phyloP scores from a whole-genome alignment of 2,113 vertebrate species.

The Bufo gargarizans region DNA sequence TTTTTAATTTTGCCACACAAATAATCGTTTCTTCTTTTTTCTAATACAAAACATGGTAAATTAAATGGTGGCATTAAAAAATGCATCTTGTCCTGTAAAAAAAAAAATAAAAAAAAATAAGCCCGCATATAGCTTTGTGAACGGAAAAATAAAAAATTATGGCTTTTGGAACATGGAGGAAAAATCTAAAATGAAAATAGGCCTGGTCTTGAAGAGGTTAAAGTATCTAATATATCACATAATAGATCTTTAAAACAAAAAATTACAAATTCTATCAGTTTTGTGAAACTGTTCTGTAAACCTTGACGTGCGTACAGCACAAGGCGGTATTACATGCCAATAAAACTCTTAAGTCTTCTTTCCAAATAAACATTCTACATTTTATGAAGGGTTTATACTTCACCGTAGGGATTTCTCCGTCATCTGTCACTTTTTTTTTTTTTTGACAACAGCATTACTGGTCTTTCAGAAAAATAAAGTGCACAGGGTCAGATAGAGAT shows the following conservation, averaged over 20 bases:
- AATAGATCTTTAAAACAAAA: neutral
- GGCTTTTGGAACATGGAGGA: too few species aligned
- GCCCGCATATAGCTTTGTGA: too few species aligned
- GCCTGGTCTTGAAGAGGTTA: too few species aligned
- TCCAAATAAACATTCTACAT: neutral
- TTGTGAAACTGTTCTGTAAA: neutral
- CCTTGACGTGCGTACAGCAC: neutral
- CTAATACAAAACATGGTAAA: too few species aligned
- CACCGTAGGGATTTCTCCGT: slow-evolving; percentile 21
- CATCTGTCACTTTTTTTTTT: slow-evolving; percentile 37
- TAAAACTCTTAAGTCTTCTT: neutral
- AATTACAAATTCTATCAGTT: neutral
- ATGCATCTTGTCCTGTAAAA: too few species aligned
- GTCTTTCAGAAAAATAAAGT: slow-evolving; percentile 28
- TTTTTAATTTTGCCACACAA: too few species aligned
- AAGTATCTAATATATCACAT: too few species aligned
- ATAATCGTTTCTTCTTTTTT: too few species aligned
- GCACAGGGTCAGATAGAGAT: slow-evolving; percentile 36
- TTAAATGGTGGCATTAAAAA: too few species aligned
- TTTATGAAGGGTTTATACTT: neutral
- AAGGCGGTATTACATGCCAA: neutral
- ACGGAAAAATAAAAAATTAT: too few species aligned
- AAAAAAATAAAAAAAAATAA: too few species aligned
- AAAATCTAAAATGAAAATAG: too few species aligned
- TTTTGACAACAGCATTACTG: slow-evolving; percentile 46